A percentile compares a stretch with the other conserved stretches of the same genome.
Conservation (phyloP, 2,888 invertebrate genomes). For the Helobdella robusta region DNA sequence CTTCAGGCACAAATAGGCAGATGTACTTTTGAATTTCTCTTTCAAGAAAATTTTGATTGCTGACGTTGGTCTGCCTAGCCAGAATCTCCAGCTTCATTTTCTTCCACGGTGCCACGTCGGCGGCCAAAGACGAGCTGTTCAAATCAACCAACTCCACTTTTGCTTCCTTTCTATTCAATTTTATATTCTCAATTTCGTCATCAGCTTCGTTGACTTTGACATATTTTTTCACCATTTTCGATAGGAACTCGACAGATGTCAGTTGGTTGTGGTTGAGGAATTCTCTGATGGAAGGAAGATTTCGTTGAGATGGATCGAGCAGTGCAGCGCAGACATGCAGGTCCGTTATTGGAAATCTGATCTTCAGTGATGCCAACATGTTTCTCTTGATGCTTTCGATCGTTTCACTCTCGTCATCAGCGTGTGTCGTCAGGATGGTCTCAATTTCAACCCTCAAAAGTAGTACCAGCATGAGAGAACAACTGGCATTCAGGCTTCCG, state of each 20-base stretch:
- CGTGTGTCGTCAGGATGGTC: background rate
- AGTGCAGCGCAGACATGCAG: slow-evolving; percentile 18
- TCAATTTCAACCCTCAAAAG: slow-evolving; percentile 15
- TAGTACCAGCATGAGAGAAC: background rate
- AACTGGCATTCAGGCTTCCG: slow-evolving; percentile 8
- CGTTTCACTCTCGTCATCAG: background rate
- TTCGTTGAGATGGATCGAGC: slow-evolving; percentile 15
- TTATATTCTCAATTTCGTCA: background rate
- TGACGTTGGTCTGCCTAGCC: background rate
- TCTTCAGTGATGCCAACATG: background rate
- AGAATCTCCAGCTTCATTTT: slow-evolving; percentile 17
- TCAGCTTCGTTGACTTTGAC: background rate
- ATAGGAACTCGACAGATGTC: slow-evolving; percentile 9
- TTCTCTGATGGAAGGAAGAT: background rate
- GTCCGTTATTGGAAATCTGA: slow-evolving; percentile 11
- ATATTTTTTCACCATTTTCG: background rate
- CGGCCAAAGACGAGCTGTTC: background rate
- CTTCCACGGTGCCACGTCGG: slow-evolving; percentile 13
- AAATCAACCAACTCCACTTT: background rate
- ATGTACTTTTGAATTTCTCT: slow-evolving; percentile 17
- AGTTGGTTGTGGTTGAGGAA: background rate
- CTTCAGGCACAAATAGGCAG: background rate
- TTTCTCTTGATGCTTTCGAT: background rate
- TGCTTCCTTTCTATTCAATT: background rate
- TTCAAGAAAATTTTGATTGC: background rate